Evolutionary conservation across 2,888 invertebrate species (phyloP), one percentile per base, ranked within the genome.

Genomic region (Halocaridina rubra): DNA sequence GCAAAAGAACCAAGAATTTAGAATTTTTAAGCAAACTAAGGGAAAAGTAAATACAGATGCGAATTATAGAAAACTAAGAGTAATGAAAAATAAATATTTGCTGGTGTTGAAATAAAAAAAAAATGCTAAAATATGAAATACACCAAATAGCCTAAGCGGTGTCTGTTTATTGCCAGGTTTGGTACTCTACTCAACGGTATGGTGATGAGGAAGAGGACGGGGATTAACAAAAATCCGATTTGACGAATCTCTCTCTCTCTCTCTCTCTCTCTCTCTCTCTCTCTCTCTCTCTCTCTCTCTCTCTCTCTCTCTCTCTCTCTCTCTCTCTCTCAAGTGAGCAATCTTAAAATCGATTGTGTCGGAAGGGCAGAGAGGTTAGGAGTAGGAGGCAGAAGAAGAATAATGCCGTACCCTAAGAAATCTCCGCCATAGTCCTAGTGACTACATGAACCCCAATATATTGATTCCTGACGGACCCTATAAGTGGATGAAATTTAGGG

Each of bases 301-400:
- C 3, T 22, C 76, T 19, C 8, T 19, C 76, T 19, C 19, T 30
- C 30, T 59, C n/a, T 59, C 61, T n/a, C 30, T 19, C 59, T 77
- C 61, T n/a, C 59, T 77, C n/a, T 30, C 59, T 30, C n/a, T 77
- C 76, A 10, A n/a, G n/a, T n/a, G n/a, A n/a, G n/a, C n/a, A 19
- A 53, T 53, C 53, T 19, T 53, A 3, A 53, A 53, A 53, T 53
- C 53, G 53, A 53, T 53, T 53, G 53, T 53, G 53, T 16, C 53
- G 19, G 53, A 53, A 53, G 16, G 53, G 19, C 19, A n/a, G n/a
- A n/a, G n/a, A n/a, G n/a, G n/a, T n/a, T n/a, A n/a, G n/a, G n/a
- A n/a, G n/a, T n/a, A n/a, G n/a, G n/a, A n/a, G n/a, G n/a, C n/a
- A n/a, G n/a, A n/a, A n/a, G n/a, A n/a, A n/a, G n/a, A n/a, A n/a